These are phyloP conservation scores for Acromyrmex echinatior DNA, from an alignment of 1,140 invertebrate species.

Conservation along the genomic window DNA sequence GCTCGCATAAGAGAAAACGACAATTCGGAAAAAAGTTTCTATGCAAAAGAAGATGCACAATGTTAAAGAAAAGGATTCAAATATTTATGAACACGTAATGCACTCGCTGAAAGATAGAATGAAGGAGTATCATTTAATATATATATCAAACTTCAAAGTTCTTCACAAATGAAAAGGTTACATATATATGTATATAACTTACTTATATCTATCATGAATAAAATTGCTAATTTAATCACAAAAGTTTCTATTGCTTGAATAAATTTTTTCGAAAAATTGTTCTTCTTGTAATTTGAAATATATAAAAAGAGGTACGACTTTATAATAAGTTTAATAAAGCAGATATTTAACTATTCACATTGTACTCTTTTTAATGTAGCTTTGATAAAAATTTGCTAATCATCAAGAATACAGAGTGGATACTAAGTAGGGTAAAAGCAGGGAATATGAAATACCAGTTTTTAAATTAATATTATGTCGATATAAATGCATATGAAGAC, in stretches of 20 bases:
- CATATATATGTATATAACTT: no score
- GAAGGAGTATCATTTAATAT: not conserved
- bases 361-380: not conserved
- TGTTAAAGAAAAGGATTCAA: conserved; percentile 2
- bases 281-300: not conserved
- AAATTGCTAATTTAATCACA: not conserved
- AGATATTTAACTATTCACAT: not conserved
- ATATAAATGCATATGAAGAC: no score
- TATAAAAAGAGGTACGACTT: not conserved
- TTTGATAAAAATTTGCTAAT: not conserved
- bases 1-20: conserved; percentile 46
- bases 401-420: not conserved
- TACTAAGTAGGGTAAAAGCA: no score
- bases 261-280: not conserved
- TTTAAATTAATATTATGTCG: no score
- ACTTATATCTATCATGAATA: not conserved
- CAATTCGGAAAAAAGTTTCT: not conserved
- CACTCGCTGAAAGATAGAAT: not conserved
- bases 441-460: no score
- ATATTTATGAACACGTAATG: not conserved
- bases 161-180: not conserved
- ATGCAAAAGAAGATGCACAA: not conserved
- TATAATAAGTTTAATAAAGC: not conserved
- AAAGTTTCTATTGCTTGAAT: not conserved
- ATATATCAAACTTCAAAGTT: conserved; percentile 7